Percentiles rank a stretch among this genome's conserved stretches.
Evolutionary conservation across 2,888 invertebrate genomes (phyloP).

Genomic region (Drosophila sordidula): DNA sequence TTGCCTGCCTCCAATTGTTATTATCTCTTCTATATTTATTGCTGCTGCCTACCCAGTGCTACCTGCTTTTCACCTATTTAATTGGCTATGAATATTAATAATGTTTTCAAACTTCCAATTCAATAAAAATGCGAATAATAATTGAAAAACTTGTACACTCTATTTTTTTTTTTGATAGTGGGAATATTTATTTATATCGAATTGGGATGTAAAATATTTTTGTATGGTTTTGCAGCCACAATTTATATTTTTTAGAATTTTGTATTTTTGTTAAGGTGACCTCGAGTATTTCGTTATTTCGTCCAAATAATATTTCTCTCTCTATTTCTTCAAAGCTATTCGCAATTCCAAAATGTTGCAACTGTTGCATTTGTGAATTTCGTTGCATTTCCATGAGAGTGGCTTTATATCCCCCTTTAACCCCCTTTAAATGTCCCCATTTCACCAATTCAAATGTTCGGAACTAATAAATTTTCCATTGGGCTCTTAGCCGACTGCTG

Average conservation of each 20-base stretch:
- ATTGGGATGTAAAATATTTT: no score
- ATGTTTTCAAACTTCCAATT: not conserved
- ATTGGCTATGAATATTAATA: not conserved
- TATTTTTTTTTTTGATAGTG: no score
- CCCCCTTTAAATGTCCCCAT: not conserved
- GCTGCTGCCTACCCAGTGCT: not conserved
- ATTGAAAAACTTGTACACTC: no score
- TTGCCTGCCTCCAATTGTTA: slow-evolving; percentile 5
- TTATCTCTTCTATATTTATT: slow-evolving; percentile 12
- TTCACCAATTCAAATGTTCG: slow-evolving; percentile 29
- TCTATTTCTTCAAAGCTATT: not conserved
- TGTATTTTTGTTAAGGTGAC: no score
- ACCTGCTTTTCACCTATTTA: not conserved
- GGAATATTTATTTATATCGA: no score
- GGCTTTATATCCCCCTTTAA: not conserved
- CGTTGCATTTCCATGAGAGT: slow-evolving; percentile 25
- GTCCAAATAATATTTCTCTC: not conserved
- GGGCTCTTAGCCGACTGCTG: slow-evolving; percentile 31
- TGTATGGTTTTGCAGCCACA: no score
- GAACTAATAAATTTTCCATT: slow-evolving; percentile 57
- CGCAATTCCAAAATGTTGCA: not conserved
- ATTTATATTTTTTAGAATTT: not conserved
- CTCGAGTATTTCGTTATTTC: no score
- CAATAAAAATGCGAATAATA: slow-evolving; percentile 4
- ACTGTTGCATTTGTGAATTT: slow-evolving; percentile 23